Base-by-base conservation (phyloP, 2,797 vertebrate species). In the Chanos chanos region DNA sequence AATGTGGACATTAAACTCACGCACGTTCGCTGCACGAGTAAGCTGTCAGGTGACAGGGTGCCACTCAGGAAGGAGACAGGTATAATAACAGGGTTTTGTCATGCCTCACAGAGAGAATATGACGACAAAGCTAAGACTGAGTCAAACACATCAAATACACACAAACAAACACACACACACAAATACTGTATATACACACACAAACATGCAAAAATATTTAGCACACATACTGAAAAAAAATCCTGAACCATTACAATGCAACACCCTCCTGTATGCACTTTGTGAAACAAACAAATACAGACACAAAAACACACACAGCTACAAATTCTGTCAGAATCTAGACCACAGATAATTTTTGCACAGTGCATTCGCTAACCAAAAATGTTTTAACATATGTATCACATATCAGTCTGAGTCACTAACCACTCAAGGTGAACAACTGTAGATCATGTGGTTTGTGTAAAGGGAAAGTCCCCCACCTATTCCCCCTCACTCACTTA, bases 81-180 rank as follows among this genome's bases (percentile, higher is more conserved):
- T 19, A 25, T 34, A 30, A 4, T 28, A 7, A 58, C 51, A 16
- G 39, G 51, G 5, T 45, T 16, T 1, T 12, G 12, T 12, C 7
- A 24, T 22, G n/a, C n/a, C n/a, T n/a, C n/a, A n/a, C 16, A 6
- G n/a, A 48, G 27, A 40, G 19, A 15, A 2, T 24, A 48, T 33
- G 25, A 34, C 7, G 66, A 5, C 10, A 47, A 12, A 45, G 64
- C 72, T 68, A 30, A 66, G 52, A 44, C 74, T n/a, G n/a, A n/a
- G n/a, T 40, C 18, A 15, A 15, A 28, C 25, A 9, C 24, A 41
- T 4, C 47, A 28, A 21, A 27, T 15, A 15, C 34, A 54, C 10
- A 22, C 18, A 34, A 16, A 28, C 7, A 16, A 13, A 19, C 16
- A 39, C 16, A 39, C 5, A 54, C 6, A 12, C 4, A 13, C 4